These are phyloP conservation scores for Sebastes oblongus DNA, from an alignment of 2,797 vertebrate species.

Conservation along the genomic window DNA sequence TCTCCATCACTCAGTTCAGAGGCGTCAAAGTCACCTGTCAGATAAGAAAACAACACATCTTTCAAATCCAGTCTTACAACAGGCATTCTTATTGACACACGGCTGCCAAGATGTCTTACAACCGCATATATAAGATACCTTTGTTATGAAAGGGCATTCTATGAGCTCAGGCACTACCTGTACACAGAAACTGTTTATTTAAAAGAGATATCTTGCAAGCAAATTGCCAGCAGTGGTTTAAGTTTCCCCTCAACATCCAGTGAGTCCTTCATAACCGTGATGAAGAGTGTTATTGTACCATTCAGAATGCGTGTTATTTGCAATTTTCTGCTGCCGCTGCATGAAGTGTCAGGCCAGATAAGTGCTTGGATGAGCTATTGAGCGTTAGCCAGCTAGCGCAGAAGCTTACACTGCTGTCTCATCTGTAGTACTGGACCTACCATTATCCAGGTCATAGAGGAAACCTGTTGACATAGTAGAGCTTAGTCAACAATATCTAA, in stretches of 20 bases:
- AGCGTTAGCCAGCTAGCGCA: slow-evolving; percentile 35
- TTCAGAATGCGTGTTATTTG: slow-evolving; percentile 39
- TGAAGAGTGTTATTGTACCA: slow-evolving; percentile 4
- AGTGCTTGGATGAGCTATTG: slow-evolving; percentile 36
- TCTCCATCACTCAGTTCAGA: slow-evolving; percentile 70
- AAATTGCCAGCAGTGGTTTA: neutral
- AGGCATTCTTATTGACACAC: slow-evolving; percentile 11
- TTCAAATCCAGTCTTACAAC: slow-evolving; percentile 4
- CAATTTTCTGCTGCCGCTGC: slow-evolving; percentile 52
- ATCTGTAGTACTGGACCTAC: slow-evolving; percentile 63
- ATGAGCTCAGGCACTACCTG: neutral
- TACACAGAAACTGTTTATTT: neutral
- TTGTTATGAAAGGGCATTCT: neutral
- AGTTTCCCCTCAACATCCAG: neutral
- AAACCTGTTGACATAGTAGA: slow-evolving; percentile 71
- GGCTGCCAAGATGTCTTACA: slow-evolving; percentile 2
- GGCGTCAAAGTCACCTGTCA: slow-evolving; percentile 78
- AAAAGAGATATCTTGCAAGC: neutral
- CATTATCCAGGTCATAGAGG: slow-evolving; percentile 68
- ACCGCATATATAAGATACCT: neutral
- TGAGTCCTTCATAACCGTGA: slow-evolving; percentile 1
- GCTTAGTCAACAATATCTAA: slow-evolving; percentile 57
- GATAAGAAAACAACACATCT: slow-evolving; percentile 23
- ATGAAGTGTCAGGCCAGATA: slow-evolving; percentile 52
- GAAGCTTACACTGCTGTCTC: slow-evolving; percentile 60